A percentile compares a stretch with the other conserved stretches of the same genome.
These are phyloP conservation scores for Argyrosomus regius DNA, from an alignment of 2,797 vertebrate genomes.

Conservation along the genomic window DNA sequence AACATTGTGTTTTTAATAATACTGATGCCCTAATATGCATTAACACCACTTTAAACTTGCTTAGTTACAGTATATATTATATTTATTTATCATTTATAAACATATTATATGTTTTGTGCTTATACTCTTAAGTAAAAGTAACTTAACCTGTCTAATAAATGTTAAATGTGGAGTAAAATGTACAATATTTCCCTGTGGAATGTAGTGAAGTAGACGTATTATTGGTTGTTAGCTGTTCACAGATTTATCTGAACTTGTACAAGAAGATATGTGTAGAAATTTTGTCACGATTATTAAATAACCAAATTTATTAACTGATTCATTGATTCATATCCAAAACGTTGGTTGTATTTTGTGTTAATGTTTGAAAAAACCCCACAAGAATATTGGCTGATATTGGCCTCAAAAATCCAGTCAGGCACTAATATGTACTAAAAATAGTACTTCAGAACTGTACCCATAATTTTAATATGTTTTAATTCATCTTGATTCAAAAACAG, in stretches of 20 bases:
- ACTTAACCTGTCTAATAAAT: neutral
- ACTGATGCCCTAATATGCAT: no score
- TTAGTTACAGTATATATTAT: neutral
- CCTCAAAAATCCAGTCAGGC: no score
- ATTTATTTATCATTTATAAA: no score
- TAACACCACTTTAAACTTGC: neutral
- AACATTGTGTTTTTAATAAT: slow-evolving; percentile 2
- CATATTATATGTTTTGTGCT: neutral
- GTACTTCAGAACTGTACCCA: neutral
- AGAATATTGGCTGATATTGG: neutral
- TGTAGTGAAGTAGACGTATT: neutral
- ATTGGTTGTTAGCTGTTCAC: neutral
- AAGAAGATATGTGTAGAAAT: neutral
- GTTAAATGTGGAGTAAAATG: neutral
- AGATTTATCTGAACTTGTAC: neutral
- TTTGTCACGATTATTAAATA: neutral
- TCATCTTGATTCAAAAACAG: neutral
- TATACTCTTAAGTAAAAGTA: neutral
- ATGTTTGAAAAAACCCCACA: neutral
- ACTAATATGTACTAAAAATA: neutral
- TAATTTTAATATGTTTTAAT: neutral
- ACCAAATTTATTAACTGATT: neutral
- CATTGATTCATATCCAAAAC: neutral
- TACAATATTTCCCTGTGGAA: neutral
- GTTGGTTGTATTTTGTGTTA: neutral